Evolutionary conservation across 2,113 vertebrate genomes (phyloP).

Genomic region (Oryzias woworae): DNA sequence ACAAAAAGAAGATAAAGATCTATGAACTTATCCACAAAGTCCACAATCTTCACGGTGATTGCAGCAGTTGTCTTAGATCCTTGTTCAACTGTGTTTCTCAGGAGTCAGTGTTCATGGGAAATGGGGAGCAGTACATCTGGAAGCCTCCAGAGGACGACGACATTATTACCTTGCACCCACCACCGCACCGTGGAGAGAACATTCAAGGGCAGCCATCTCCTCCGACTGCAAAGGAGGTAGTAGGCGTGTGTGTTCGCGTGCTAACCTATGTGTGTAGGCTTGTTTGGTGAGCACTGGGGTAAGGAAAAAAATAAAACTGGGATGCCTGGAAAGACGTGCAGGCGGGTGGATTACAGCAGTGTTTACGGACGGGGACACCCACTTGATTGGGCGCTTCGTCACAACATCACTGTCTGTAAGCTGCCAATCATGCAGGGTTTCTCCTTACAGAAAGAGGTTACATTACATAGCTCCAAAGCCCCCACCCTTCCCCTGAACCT

Average conservation of each 20-base stretch:
- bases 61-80: background rate
- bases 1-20: too few species aligned
- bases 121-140: conserved; percentile 84
- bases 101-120: conserved; percentile 79
- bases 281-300: background rate
- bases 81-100: conserved; percentile 44
- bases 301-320: background rate
- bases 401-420: conserved; percentile 57
- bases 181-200: conserved; percentile 62
- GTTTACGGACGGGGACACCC: conserved; percentile 37
- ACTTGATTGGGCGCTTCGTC: conserved; percentile 43
- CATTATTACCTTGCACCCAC: conserved; percentile 67
- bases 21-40: background rate
- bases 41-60: background rate
- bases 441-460: conserved; percentile 51
- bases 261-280: background rate
- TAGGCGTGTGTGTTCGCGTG: background rate
- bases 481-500: conserved; percentile 34
- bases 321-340: conserved; percentile 1
- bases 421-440: conserved; percentile 50
- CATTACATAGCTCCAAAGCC: conserved; percentile 38
- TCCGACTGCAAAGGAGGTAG: conserved; percentile 75
- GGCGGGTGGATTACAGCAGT: conserved; percentile 23
- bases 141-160: conserved; percentile 81
- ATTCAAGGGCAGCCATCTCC: conserved; percentile 62